Conservation (phyloP, 2,888 invertebrate species). For the Pemphredon lugubris region DNA sequence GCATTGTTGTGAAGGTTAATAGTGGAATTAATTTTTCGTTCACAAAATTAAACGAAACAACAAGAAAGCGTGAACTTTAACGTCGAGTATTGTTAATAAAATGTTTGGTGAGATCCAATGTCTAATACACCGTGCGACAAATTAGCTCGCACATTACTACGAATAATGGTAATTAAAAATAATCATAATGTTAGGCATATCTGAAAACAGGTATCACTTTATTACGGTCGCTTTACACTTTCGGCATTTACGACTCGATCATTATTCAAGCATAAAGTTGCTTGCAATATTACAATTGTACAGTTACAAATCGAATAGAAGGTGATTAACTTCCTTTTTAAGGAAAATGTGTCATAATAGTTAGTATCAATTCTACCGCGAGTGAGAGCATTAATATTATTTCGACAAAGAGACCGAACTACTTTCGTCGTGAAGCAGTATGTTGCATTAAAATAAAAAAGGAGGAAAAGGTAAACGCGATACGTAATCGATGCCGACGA, state of each 20-base stretch:
- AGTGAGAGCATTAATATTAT: not conserved
- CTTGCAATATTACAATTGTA: not conserved
- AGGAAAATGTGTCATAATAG: constrained; percentile 21
- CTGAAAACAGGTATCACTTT: constrained; percentile 4
- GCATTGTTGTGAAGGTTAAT: not conserved
- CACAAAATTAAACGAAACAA: not conserved
- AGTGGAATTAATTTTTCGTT: constrained; percentile 1
- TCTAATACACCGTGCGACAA: not conserved
- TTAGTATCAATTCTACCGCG: constrained; percentile 15
- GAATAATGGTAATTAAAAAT: not conserved
- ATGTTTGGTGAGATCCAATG: constrained; percentile 9
- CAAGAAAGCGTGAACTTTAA: constrained; percentile 18
- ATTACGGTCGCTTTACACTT: constrained; percentile 5
- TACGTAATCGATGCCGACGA: not conserved
- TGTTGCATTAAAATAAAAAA: not conserved
- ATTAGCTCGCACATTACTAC: not conserved
- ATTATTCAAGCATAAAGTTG: not conserved
- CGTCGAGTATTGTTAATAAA: constrained; percentile 12
- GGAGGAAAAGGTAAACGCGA: not conserved
- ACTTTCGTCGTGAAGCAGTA: not conserved
- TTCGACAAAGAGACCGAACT: not conserved
- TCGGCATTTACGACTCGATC: not conserved
- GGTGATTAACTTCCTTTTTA: constrained; percentile 22
- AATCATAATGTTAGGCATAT: not conserved
- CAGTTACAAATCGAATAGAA: constrained; percentile 11